Evolutionary conservation across 2,113 vertebrate species (phyloP).

Genomic region (Phyllostomus hastatus): DNA sequence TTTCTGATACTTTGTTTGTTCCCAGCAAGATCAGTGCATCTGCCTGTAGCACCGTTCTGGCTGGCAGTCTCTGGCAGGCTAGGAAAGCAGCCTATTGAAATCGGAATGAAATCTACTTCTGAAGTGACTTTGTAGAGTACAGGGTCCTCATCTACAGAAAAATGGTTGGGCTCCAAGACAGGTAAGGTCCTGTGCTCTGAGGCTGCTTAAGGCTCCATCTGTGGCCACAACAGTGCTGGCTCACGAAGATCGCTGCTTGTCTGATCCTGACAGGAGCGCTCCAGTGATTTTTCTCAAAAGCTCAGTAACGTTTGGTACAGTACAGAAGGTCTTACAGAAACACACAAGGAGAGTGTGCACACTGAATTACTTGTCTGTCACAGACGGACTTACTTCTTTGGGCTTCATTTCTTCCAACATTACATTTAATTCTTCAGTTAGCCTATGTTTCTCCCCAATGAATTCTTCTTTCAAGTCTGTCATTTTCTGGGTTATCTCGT

Average conservation of each 20-base stretch:
- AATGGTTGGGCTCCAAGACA: neutral
- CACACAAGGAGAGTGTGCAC: neutral
- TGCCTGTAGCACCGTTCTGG: neutral
- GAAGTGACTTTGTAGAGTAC: neutral
- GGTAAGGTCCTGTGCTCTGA: neutral
- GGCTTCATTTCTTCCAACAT: slow-evolving; percentile 68
- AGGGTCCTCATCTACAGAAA: neutral
- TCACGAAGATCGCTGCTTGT: neutral
- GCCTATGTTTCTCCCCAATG: slow-evolving; percentile 73
- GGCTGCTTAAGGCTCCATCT: neutral
- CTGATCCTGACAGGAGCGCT: neutral
- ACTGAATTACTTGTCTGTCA: neutral
- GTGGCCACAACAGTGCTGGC: neutral
- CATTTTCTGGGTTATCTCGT: slow-evolving; percentile 53
- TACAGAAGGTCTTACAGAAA: neutral
- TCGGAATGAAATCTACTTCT: neutral
- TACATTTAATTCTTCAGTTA: slow-evolving; percentile 74
- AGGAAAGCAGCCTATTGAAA: neutral
- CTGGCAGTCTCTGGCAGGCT: neutral
- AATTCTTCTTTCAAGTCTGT: slow-evolving; percentile 69
- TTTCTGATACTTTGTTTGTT: neutral
- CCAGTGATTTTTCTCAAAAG: neutral
- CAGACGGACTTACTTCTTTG: slow-evolving; percentile 69
- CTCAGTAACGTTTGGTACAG: neutral
- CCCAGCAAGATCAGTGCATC: neutral